Percentiles rank a stretch among this genome's conserved stretches.
Evolutionary conservation across 1,140 invertebrate species (phyloP).

Genomic region (Cydia strobilella): DNA sequence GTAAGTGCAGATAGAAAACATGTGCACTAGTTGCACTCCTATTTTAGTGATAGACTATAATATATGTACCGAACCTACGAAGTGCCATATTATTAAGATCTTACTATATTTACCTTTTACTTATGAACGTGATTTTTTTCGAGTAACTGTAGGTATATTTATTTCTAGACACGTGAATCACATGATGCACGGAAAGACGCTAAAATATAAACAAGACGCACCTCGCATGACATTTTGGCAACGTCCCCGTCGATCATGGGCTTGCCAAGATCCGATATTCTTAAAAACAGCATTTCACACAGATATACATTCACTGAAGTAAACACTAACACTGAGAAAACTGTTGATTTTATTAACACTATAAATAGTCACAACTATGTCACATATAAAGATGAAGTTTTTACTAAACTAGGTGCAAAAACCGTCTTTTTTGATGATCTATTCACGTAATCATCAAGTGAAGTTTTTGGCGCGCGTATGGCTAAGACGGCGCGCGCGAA

Average conservation of each 20-base stretch:
- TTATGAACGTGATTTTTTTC: background rate
- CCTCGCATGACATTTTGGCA: slow-evolving; percentile 37
- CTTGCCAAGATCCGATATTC: slow-evolving; percentile 38
- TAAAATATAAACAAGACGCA: slow-evolving; percentile 52
- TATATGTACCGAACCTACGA: too few relatives aligned
- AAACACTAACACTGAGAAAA: slow-evolving; percentile 33
- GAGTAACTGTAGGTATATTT: background rate
- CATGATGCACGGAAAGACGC: background rate
- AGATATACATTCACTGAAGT: slow-evolving; percentile 23
- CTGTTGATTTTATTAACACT: background rate
- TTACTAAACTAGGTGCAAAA: background rate
- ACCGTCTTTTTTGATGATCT: background rate
- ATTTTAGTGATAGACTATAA: too few relatives aligned
- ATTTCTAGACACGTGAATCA: slow-evolving; percentile 20
- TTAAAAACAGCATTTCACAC: slow-evolving; percentile 22
- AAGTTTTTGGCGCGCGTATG: slow-evolving; percentile 21
- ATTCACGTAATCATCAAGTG: background rate
- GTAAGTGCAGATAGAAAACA: too few relatives aligned
- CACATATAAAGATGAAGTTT: background rate
- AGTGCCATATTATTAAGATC: too few relatives aligned
- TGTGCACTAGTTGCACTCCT: too few relatives aligned
- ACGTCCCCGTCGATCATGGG: slow-evolving; percentile 44
- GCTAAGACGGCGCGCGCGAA: slow-evolving; percentile 41
- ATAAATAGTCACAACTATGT: background rate
- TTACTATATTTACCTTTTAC: background rate